Evolutionary conservation across 2,113 vertebrate species (phyloP), one percentile per base, ranked within the genome.

Genomic region (Aphelocoma coerulescens): DNA sequence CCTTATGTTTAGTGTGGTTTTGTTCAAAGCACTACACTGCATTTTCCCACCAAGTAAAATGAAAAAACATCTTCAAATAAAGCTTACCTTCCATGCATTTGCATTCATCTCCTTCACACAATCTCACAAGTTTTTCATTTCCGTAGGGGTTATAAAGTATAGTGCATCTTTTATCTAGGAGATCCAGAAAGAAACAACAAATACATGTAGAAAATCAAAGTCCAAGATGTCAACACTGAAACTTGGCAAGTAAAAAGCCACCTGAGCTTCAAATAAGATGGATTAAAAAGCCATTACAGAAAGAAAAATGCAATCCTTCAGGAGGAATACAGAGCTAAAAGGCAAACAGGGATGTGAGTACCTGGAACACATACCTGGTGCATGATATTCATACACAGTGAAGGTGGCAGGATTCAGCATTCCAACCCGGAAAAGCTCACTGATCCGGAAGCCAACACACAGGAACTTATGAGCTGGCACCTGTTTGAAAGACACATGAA

Each of bases 51-150:
- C 41, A 46, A 41, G 23, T 28, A 19, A 57, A 78, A 67, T 3
- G 18, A 59, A 52, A 66, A 72, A 65, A 30, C 5, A 41, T 21
- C 28, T 66, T 68, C 10, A 51, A 28, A n/a, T 35, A 39, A 41
- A 35, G 23, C 39, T 97, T 98, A 99, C 99, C 99, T 98, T 98
- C 98, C 96, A 99, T 98, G 90, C 99, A 99, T 86, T 98, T 98
- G 96, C 99, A 99, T 33, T 98, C 84, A 8, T 97, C 91, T 39
- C 96, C 99, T 93, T 98, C 97, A 95, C 99, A 99, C 74, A 99
- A 96, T 68, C 95, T 98, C 95, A 98, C 96, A 39, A 99, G 98
- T 24, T 93, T 98, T 83, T 98, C 97, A 32, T 98, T 97, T 96
- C 90, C 88, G 8, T 98, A 88, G 15, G 95, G 94, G 30, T 98